Base-by-base conservation (phyloP, 2,888 invertebrate species). In the Drosophila emarginata region DNA sequence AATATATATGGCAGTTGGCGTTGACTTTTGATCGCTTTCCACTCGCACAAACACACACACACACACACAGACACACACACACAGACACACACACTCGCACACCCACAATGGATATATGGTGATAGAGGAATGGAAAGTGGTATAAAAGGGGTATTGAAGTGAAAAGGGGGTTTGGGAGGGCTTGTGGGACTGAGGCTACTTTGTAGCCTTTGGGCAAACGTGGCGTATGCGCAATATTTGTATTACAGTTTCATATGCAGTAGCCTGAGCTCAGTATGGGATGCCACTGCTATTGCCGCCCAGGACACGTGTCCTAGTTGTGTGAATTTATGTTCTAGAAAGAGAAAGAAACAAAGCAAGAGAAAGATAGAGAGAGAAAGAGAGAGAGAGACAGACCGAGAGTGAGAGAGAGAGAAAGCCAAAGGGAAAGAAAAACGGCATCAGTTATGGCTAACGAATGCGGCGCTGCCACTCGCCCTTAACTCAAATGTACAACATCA, bases 401-500 rank as follows among this genome's bases (percentile, higher is more conserved):
- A 21, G 21, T 9, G 18, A 23, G 14, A 15, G 15, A 7, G 36
- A 12, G 4, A 9, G 23, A 2, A 45, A 14, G 40, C 15, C 26
- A 12, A 12, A n/a, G 26, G 28, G 53, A 56, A 69, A 74, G 83
- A 87, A 87, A 73, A 82, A 82, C 85, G 89, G 76, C 89, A 76
- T 82, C 82, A 80, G 82, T 87, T 82, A 82, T 82, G 82, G 82
- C 87, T 76, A 82, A 88, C 87, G 89, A 82, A 88, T 87, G 82
- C 85, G 89, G 70, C 80, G 85, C 75, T 69, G 89, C 76, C 69
- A 72, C 52, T 76, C 74, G 85, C 82, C 85, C 82, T 82, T 82
- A 82, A 82, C 82, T 82, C 82, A 82, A 87, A 87, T 88, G 82
- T 82, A 88, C 82, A 82, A 78, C 89, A 82, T 82, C 89, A 88